A percentile compares a stretch with the other conserved stretches of the same genome.
Evolutionary conservation across 2,797 vertebrate genomes (phyloP).

Genomic region (Cyprinella venusta): DNA sequence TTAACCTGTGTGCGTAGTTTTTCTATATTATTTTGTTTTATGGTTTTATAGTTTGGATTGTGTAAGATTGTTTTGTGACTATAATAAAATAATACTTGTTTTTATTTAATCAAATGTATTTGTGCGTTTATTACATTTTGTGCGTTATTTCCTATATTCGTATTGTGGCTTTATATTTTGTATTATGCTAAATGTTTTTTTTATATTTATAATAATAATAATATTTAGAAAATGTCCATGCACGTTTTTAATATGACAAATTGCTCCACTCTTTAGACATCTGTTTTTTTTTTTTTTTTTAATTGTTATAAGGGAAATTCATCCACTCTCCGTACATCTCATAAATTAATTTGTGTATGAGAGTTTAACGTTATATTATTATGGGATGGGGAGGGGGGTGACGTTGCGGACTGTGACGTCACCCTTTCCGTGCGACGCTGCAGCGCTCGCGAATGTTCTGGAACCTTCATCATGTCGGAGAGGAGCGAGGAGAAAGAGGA

Average conservation of each 20-base stretch:
- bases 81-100: background rate
- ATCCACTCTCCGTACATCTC: background rate
- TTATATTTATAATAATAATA: background rate
- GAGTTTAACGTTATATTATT: background rate
- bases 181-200: background rate
- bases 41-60: background rate
- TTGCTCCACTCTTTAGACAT: background rate
- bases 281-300: background rate
- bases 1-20: background rate
- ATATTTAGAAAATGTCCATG: background rate
- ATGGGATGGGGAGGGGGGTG: conserved; percentile 17
- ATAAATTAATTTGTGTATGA: background rate
- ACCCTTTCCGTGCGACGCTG: conserved; percentile 79
- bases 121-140: no score
- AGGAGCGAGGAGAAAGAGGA: conserved; percentile 34
- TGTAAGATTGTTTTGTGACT: background rate
- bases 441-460: conserved; percentile 79
- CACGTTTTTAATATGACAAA: background rate
- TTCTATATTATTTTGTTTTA: background rate
- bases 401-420: conserved; percentile 77
- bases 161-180: background rate
- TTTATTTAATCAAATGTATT: background rate
- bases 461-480: conserved; percentile 66
- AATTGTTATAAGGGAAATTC: background rate
- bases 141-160: no score